Base-by-base conservation (phyloP, 2,888 invertebrate genomes). In the Chrysolina haemoptera region DNA sequence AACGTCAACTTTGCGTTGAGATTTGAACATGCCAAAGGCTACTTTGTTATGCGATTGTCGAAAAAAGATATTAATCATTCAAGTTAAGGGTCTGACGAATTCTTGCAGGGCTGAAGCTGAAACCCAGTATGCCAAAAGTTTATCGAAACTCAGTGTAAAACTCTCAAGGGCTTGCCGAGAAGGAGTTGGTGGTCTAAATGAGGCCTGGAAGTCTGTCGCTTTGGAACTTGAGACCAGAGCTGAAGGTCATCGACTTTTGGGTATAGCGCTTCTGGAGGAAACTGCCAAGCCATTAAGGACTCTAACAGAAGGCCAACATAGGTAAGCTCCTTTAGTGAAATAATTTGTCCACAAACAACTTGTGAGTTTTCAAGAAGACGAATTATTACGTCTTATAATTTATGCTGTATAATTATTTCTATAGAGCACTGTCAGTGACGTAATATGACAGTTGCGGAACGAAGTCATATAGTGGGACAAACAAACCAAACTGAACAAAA, bases 181-280 rank as follows among this genome's bases (percentile, higher is more conserved):
- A 84, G 91, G 93, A 80, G 91, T 93, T 48, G 94, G 94, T 66
- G 93, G 95, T 66, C 92, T 97, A 82, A 94, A 95, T 80, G 95
- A 96, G 82, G 96, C 96, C 70, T 98, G 97, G 97, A 95, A 95
- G 88, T 92, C 94, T 79, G 96, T 96, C 75, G 96, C 96, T 67
- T 89, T 93, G n/a, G 96, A 97, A 89, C 94, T 98, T 93, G 98
- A 98, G 88, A 92, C 94, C 79, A 94, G 96, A 83, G 95, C 97
- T 46, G 97, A 98, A 86, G 92, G 95, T 70, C 98, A 98, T 90
- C 93, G 93, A 91, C 92, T 88, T 81, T 87, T 85, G 68, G 85
- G 86, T 1, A 82, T 80, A 79, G 92, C 95, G 50, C 89, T 98
- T 55, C 89, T 93, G 74, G 98, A 98, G 81, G 97, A 98, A 86